These are phyloP conservation scores for Temnothorax rugatulus DNA, from an alignment of 2,888 invertebrate genomes.

Conservation along the genomic window DNA sequence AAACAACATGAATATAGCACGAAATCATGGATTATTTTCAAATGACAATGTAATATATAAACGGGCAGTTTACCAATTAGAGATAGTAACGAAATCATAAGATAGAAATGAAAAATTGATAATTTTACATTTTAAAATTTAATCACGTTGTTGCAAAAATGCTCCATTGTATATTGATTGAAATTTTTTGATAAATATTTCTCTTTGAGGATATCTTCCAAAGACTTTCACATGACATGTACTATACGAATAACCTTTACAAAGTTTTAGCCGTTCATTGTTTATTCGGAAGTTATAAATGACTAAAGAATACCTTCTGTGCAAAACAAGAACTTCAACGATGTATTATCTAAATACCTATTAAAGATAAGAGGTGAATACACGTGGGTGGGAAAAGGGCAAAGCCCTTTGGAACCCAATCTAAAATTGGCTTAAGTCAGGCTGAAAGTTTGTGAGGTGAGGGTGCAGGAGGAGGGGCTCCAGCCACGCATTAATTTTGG, in stretches of 20 bases:
- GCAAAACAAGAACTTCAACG: not conserved
- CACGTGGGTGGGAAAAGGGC: not conserved
- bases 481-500: not conserved
- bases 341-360: not conserved
- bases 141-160: not conserved
- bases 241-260: not conserved
- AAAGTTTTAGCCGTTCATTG: not conserved
- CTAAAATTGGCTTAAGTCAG: slow-evolving; percentile 15
- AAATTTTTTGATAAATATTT: not conserved
- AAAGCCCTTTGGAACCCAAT: slow-evolving; percentile 24
- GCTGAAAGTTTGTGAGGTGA: not conserved
- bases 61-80: not conserved
- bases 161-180: not conserved
- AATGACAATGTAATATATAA: not conserved
- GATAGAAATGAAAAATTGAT: not conserved
- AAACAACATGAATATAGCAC: too few relatives aligned
- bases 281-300: not conserved
- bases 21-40: too few relatives aligned
- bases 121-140: not conserved
- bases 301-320: not conserved
- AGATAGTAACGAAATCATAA: not conserved
- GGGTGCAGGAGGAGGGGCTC: not conserved
- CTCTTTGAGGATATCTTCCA: not conserved
- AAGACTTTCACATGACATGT: not conserved
- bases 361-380: not conserved